Evolutionary conservation across 2,888 invertebrate species (phyloP).

Genomic region (Anagyrus pseudococci): DNA sequence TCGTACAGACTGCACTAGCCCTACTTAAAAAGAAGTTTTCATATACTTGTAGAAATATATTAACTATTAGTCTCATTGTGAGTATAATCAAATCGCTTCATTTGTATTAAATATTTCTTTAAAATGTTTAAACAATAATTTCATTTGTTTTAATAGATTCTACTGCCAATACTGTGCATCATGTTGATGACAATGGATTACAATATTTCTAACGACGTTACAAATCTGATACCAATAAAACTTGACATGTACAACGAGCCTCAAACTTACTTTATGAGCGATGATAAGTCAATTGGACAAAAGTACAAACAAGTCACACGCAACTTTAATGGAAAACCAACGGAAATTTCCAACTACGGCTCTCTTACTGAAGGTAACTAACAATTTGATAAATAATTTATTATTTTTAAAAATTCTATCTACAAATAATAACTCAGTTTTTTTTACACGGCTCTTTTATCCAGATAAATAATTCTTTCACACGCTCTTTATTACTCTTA

Average conservation of each 20-base stretch:
- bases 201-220: slow-evolving; percentile 41
- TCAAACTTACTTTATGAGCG: slow-evolving; percentile 49
- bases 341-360: slow-evolving; percentile 10
- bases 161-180: slow-evolving; percentile 52
- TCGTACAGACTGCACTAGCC: slow-evolving; percentile 53
- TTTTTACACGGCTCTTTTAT: not conserved
- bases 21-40: slow-evolving; percentile 56
- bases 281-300: slow-evolving; percentile 38
- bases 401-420: not conserved
- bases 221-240: slow-evolving; percentile 49
- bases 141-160: slow-evolving; percentile 44
- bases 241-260: slow-evolving; percentile 53
- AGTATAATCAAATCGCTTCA: slow-evolving; percentile 39
- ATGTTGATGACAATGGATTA: slow-evolving; percentile 53
- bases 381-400: not conserved
- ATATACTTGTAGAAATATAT: slow-evolving; percentile 53
- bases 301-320: slow-evolving; percentile 40
- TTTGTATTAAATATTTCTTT: slow-evolving; percentile 3
- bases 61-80: slow-evolving; percentile 51
- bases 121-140: slow-evolving; percentile 6
- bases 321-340: not conserved
- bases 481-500: too few relatives aligned
- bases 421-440: not conserved
- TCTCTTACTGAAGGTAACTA: slow-evolving; percentile 42
- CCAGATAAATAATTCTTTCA: not conserved